Evolutionary conservation across 1,140 invertebrate species (phyloP).

Genomic region (Listronotus oregonensis): DNA sequence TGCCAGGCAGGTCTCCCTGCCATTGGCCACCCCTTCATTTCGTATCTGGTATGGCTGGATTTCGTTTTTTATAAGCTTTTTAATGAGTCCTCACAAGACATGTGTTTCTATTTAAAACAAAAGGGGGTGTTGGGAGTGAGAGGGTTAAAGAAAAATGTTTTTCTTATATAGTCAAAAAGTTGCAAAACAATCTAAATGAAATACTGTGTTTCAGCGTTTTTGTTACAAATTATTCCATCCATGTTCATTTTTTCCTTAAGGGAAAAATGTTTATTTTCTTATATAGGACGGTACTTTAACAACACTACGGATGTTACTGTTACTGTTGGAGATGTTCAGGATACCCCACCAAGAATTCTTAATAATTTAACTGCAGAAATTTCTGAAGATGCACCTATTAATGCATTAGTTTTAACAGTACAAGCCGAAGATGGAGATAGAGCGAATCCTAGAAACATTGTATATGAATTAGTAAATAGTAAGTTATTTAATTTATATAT

Average conservation of each 20-base stretch:
- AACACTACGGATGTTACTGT: conserved; percentile 74
- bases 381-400: conserved; percentile 82
- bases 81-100: too few species aligned
- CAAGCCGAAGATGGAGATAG: conserved; percentile 83
- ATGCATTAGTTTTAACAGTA: conserved; percentile 78
- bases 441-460: conserved; percentile 76
- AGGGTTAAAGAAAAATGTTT: too few species aligned
- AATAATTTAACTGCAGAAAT: conserved; percentile 80
- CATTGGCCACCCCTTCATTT: conserved; percentile 54
- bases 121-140: too few species aligned
- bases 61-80: too few species aligned
- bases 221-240: too few species aligned
- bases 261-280: conserved; percentile 8
- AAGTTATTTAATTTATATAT: conserved; percentile 58
- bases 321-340: conserved; percentile 80
- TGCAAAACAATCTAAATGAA: too few species aligned
- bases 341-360: conserved; percentile 80
- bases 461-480: conserved; percentile 82
- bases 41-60: too few species aligned
- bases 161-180: too few species aligned
- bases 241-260: too few species aligned
- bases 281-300: conserved; percentile 78
- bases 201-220: too few species aligned
- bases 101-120: too few species aligned
- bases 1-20: conserved; percentile 54